Percentiles rank a stretch among this genome's conserved stretches.
Evolutionary conservation across 2,113 vertebrate species (phyloP).

Genomic region (Indicator indicator): DNA sequence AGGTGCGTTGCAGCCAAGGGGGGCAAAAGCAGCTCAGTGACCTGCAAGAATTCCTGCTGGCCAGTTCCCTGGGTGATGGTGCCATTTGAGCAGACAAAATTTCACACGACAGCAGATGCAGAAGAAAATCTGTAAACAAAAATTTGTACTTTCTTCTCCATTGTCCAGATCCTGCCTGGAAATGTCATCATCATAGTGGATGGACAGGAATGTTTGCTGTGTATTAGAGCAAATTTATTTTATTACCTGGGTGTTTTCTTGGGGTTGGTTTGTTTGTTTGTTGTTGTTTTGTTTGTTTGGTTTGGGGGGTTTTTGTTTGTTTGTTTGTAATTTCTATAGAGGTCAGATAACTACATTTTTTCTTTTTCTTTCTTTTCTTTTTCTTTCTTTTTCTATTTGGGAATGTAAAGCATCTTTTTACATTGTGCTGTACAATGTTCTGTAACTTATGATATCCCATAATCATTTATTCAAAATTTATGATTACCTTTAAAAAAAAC

Average conservation of each 20-base stretch:
- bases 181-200: neutral
- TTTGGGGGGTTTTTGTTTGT: no score
- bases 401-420: neutral
- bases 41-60: rapidly evolving
- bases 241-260: neutral
- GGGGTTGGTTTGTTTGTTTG: no score
- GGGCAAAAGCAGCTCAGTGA: neutral
- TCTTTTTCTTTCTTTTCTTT: neutral
- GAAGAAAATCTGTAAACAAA: neutral
- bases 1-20: neutral
- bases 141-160: neutral
- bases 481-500: neutral
- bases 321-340: neutral
- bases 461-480: neutral
- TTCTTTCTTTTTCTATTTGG: neutral
- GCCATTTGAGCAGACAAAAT: neutral
- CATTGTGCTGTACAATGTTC: neutral
- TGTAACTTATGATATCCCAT: neutral
- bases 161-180: neutral
- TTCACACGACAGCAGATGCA: neutral
- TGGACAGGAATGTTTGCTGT: neutral
- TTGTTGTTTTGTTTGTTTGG: no score
- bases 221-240: neutral
- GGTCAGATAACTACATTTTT: neutral
- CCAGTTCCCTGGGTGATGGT: neutral